phyloP scores from a whole-genome alignment of 2,888 invertebrate species.

The Buathra laborator region DNA sequence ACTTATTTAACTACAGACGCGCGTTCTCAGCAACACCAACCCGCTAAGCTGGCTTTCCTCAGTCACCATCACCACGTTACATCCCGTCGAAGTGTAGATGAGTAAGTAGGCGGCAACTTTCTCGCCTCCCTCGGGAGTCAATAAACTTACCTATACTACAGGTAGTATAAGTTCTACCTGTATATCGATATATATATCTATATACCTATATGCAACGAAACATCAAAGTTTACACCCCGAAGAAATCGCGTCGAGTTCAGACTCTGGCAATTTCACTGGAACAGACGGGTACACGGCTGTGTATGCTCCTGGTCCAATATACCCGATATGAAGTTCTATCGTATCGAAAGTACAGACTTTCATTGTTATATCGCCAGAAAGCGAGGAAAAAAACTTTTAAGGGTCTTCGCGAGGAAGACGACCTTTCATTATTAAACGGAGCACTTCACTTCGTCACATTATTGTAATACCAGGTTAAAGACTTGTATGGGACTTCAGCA shows the following conservation, averaged over 20 bases:
- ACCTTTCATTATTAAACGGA: neutral
- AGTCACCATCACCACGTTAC: neutral
- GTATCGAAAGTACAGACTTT: neutral
- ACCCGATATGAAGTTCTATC: neutral
- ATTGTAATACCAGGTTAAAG: neutral
- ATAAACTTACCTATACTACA: neutral
- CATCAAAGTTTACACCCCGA: slow-evolving; percentile 10
- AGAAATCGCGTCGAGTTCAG: slow-evolving; percentile 7
- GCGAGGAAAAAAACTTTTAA: neutral
- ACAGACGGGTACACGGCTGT: neutral
- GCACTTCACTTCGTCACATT: neutral
- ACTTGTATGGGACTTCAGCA: neutral
- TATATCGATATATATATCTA: neutral
- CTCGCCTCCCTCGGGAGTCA: neutral
- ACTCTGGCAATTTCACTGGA: neutral
- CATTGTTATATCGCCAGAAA: neutral
- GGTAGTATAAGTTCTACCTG: neutral
- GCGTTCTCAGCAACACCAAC: neutral
- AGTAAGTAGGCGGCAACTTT: slow-evolving; percentile 8
- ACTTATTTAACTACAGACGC: slow-evolving; percentile 56
- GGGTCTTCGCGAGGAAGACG: neutral
- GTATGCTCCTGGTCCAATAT: neutral
- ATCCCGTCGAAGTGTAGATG: neutral
- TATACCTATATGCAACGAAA: neutral
- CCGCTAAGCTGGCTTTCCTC: slow-evolving; percentile 7